Percentiles rank a stretch among this genome's conserved stretches.
Conservation (phyloP, 2,113 vertebrate species). For the Nanorana parkeri region DNA sequence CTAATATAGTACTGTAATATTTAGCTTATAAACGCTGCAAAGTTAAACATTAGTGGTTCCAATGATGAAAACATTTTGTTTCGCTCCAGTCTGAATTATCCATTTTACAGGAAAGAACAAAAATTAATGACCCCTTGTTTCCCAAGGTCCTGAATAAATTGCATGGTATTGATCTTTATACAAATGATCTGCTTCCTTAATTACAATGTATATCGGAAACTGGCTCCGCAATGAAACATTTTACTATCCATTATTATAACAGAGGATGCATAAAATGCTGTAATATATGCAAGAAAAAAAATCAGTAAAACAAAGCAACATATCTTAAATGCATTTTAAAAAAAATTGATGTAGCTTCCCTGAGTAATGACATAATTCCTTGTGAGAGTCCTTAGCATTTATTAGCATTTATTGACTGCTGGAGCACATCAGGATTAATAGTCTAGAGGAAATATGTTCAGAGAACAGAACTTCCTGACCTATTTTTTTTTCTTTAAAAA, state of each 20-base stretch:
- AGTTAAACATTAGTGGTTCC: conserved; percentile 59
- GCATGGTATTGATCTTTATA: conserved; percentile 55
- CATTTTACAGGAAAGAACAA: conserved; percentile 56
- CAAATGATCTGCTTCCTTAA: conserved; percentile 47
- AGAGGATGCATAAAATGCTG: conserved; percentile 16
- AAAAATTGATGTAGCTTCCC: not conserved
- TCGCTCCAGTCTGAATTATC: conserved; percentile 13
- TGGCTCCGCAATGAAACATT: conserved; percentile 31
- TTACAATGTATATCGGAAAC: conserved; percentile 43
- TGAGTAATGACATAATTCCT: not conserved
- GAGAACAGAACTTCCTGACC: not conserved
- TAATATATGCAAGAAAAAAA: conserved; percentile 17
- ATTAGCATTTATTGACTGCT: conserved; percentile 23
- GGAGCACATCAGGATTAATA: not conserved
- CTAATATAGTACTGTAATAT: not conserved
- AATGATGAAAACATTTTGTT: conserved; percentile 27
- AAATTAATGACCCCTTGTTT: conserved; percentile 34
- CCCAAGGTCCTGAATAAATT: conserved; percentile 53
- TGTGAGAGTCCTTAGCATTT: conserved; percentile 28
- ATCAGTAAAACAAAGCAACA: not conserved
- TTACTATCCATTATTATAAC: conserved; percentile 37
- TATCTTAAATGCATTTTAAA: conserved; percentile 23
- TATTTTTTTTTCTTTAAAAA: conserved; percentile 17
- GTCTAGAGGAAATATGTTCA: conserved; percentile 8
- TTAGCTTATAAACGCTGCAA: conserved; percentile 52